Percentiles rank a stretch among this genome's conserved stretches.
Evolutionary conservation across 2,888 invertebrate genomes (phyloP).

Genomic region (Lordiphosa fenestrarum): DNA sequence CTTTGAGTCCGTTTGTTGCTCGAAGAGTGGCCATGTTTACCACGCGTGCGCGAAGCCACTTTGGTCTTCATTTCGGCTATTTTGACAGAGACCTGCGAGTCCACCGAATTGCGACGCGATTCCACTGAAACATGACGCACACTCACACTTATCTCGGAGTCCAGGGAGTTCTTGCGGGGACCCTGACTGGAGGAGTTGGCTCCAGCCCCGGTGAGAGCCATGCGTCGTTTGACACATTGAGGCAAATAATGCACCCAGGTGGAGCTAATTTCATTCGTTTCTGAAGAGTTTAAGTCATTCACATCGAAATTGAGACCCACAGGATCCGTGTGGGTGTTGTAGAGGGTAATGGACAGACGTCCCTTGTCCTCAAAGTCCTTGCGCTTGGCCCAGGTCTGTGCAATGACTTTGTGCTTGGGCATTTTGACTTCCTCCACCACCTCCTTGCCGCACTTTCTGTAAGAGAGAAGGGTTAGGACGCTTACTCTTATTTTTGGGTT

Average conservation of each 20-base stretch:
- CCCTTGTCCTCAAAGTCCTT: slow-evolving; percentile 92
- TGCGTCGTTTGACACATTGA: slow-evolving; percentile 90
- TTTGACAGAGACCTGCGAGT: slow-evolving; percentile 91
- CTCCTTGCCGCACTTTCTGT: slow-evolving; percentile 87
- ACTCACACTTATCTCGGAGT: slow-evolving; percentile 88
- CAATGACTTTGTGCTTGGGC: slow-evolving; percentile 94
- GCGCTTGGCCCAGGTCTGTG: slow-evolving; percentile 93
- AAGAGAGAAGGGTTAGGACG: neutral
- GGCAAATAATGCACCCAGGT: slow-evolving; percentile 96
- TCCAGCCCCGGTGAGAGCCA: slow-evolving; percentile 85
- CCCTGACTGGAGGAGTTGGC: slow-evolving; percentile 82
- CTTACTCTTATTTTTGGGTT: neutral
- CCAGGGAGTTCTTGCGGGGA: slow-evolving; percentile 84
- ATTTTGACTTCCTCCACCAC: slow-evolving; percentile 86
- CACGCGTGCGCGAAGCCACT: slow-evolving; percentile 82
- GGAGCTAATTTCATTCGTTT: slow-evolving; percentile 92
- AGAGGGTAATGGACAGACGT: slow-evolving; percentile 91
- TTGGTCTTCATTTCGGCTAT: slow-evolving; percentile 92
- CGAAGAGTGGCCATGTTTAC: slow-evolving; percentile 57
- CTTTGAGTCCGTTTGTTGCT: slow-evolving; percentile 72
- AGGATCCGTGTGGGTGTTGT: slow-evolving; percentile 94
- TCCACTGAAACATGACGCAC: slow-evolving; percentile 91
- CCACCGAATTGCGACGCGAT: slow-evolving; percentile 91
- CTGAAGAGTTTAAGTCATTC: slow-evolving; percentile 84
- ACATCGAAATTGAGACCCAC: slow-evolving; percentile 88